Evolutionary conservation across 2,888 invertebrate species (phyloP), one percentile per base, ranked within the genome.

Genomic region (Platycheirus rosarum): DNA sequence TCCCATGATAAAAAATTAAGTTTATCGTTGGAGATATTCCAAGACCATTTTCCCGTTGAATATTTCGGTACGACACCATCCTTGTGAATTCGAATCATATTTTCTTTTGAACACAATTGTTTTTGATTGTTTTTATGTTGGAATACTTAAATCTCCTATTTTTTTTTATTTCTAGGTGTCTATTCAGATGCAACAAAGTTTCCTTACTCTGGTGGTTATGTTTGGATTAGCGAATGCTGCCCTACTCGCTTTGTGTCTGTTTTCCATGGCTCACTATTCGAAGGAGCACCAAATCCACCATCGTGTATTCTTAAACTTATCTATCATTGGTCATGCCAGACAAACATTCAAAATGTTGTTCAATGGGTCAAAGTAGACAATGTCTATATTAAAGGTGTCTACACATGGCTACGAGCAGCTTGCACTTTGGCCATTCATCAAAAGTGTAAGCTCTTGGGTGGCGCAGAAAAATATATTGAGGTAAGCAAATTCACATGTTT

Each of bases 301-400:
- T 95, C 95, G 35, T 94, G 95, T 0, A 91, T 97, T 7, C 91
- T 97, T 0, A 97, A 97, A 87, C 91, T 97, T 0, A 93, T 97
- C 62, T 97, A 97, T 90, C 97, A 97, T 88, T 97, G 97, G 97
- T 93, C 96, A 0, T 97, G 97, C 85, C 97, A 97, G 88, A 97
- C 97, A 0, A 96, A 95, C 85, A 95, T 97, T 0, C 95, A 95
- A 85, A 97, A 97, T 87, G 96, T 97, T 0, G 94, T 96, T 0
- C 95, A 96, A 82, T 97, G 97, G 97, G 97, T 97, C 0, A 93
- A 93, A 88, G 96, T 95, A 0, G 93, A 95, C 68, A 95, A 94
- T 86, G 90, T 93, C 2, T 95, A 94, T 85, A 93, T 93, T 0
- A 93, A 93, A 82, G 92, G 92, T 0, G 90, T 95, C 51, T 96